These are phyloP conservation scores for Streblospio benedicti DNA, from an alignment of 1,140 invertebrate genomes.

Conservation along the genomic window DNA sequence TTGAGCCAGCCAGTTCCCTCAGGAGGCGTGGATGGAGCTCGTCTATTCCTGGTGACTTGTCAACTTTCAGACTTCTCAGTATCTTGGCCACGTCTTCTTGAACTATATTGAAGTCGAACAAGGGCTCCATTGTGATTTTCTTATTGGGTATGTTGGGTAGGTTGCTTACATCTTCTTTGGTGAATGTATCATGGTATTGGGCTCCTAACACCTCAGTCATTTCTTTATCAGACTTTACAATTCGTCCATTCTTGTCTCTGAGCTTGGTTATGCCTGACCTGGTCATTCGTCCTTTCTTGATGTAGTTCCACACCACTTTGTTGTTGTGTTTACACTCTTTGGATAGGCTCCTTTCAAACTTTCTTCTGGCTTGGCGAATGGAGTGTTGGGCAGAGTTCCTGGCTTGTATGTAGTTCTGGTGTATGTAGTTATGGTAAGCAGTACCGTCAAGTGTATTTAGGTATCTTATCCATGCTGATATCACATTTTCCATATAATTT, in stretches of 20 bases:
- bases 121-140: neutral
- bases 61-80: neutral
- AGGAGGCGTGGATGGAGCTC: neutral
- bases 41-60: conserved; percentile 1
- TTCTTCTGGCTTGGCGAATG: too few species aligned
- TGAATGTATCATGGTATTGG: neutral
- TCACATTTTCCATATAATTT: too few species aligned
- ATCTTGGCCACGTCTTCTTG: neutral
- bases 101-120: neutral
- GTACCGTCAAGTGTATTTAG: too few species aligned
- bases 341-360: too few species aligned
- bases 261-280: too few species aligned
- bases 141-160: neutral
- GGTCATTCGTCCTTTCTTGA: too few species aligned
- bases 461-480: too few species aligned
- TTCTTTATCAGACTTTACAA: neutral
- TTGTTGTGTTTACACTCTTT: too few species aligned
- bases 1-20: neutral
- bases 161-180: neutral
- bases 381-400: too few species aligned
- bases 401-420: too few species aligned
- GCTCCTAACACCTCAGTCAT: neutral
- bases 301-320: too few species aligned
- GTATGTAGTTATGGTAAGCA: too few species aligned
- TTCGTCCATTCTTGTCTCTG: neutral